Percentiles rank a stretch among this genome's conserved stretches.
phyloP scores from a whole-genome alignment of 2,888 invertebrate genomes.

The Coelogynopora nodosa region DNA sequence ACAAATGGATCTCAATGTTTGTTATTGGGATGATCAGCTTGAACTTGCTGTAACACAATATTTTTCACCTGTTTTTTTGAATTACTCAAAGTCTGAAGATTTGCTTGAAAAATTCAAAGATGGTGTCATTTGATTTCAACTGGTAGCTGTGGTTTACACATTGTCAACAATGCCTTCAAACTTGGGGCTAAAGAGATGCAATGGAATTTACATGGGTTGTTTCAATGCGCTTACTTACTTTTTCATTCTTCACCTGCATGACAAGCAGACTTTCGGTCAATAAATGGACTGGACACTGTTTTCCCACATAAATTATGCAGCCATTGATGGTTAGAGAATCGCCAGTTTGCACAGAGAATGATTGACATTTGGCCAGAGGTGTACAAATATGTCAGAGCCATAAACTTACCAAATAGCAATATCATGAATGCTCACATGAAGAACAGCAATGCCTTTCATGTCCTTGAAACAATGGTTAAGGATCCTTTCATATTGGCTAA shows the following conservation, averaged over 20 bases:
- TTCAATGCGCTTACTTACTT: not conserved
- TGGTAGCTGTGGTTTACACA: constrained; percentile 2
- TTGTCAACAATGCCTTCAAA: too few relatives aligned
- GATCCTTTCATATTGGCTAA: not conserved
- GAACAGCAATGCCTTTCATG: not conserved
- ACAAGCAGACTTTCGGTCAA: not conserved
- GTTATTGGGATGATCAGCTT: not conserved
- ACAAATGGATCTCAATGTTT: not conserved
- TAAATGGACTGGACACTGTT: not conserved
- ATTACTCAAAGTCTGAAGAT: not conserved
- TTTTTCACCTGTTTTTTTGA: not conserved
- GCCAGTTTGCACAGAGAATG: not conserved
- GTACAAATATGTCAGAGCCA: not conserved
- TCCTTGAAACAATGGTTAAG: not conserved
- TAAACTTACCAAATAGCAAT: not conserved
- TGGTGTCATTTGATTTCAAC: not conserved
- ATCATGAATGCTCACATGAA: not conserved
- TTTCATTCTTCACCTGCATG: not conserved
- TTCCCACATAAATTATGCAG: not conserved
- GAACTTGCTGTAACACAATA: not conserved
- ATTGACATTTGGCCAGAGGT: not conserved
- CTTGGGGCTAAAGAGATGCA: not conserved
- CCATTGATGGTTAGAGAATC: not conserved
- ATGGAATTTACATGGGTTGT: not conserved
- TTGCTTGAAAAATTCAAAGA: not conserved